Percentiles rank a stretch among this genome's conserved stretches.
phyloP scores from a whole-genome alignment of 2,888 invertebrate genomes.

The Dasysyrphus tricinctus region DNA sequence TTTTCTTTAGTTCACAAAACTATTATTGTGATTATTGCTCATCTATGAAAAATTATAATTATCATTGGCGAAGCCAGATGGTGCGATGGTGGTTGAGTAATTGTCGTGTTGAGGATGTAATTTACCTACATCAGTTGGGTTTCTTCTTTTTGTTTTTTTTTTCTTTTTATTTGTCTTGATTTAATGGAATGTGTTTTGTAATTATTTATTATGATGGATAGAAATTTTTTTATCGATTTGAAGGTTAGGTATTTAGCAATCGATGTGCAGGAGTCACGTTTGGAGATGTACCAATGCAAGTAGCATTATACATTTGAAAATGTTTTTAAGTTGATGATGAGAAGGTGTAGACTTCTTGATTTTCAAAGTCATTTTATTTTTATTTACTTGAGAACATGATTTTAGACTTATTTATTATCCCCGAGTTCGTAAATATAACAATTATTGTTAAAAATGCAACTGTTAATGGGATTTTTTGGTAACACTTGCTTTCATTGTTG shows the following conservation, averaged over 20 bases:
- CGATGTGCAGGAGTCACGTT: constrained; percentile 34
- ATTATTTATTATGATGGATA: constrained; percentile 23
- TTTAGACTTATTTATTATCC: not conserved
- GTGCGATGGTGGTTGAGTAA: constrained; percentile 49
- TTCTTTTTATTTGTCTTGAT: not conserved
- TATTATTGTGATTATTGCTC: constrained; percentile 37
- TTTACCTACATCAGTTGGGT: constrained; percentile 44
- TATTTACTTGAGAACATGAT: not conserved
- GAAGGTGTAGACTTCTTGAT: not conserved
- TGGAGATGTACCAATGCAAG: constrained; percentile 6
- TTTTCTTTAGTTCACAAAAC: constrained; percentile 11
- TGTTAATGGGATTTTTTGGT: no score
- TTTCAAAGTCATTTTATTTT: not conserved
- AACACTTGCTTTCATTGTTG: no score
- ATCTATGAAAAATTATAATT: constrained; percentile 28
- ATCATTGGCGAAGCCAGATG: constrained; percentile 53
- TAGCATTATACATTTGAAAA: not conserved
- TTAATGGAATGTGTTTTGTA: constrained; percentile 12
- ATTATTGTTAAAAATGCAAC: no score
- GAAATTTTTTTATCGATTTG: not conserved
- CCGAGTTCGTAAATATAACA: no score
- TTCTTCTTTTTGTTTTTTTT: constrained; percentile 1
- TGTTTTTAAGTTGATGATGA: not conserved
- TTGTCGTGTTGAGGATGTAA: constrained; percentile 68
- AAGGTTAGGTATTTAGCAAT: constrained; percentile 18